phyloP scores from a whole-genome alignment of 2,113 vertebrate species.

The Bettongia penicillata region DNA sequence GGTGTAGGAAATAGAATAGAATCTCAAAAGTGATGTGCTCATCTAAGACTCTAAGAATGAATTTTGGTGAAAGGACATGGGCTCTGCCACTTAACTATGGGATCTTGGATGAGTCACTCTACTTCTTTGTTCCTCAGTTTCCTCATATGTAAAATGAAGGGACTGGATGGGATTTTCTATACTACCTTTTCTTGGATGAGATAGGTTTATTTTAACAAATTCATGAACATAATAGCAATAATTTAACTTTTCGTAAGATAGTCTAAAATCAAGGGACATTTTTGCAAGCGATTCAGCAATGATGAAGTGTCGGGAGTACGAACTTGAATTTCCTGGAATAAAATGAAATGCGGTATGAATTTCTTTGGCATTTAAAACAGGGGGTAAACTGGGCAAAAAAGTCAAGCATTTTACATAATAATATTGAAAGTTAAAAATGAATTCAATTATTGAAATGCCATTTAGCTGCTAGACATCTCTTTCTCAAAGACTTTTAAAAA shows the following conservation, averaged over 20 bases:
- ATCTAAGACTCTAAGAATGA: not conserved
- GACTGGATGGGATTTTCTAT: not conserved
- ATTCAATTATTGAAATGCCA: constrained; percentile 46
- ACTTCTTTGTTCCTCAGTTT: not conserved
- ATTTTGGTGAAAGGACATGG: not conserved
- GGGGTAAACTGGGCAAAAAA: constrained; percentile 44
- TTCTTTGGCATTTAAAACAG: constrained; percentile 53
- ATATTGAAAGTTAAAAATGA: constrained; percentile 65
- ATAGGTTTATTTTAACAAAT: not conserved
- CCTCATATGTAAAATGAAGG: not conserved
- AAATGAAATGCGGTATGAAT: constrained; percentile 25
- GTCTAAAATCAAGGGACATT: not conserved
- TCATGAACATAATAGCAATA: rapidly evolving
- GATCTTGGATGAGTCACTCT: not conserved
- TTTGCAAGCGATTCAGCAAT: constrained; percentile 32
- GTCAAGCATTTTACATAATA: constrained; percentile 24
- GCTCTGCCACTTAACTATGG: not conserved
- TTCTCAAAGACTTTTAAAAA: constrained; percentile 35
- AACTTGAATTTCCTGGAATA: constrained; percentile 52
- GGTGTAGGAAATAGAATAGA: not conserved
- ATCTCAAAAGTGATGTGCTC: not conserved
- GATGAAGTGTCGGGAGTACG: not conserved
- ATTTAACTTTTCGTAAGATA: not conserved
- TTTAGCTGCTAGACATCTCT: constrained; percentile 37
- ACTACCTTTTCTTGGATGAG: not conserved